These are phyloP conservation scores for Parascotia fuliginaria DNA, from an alignment of 2,888 invertebrate genomes.

Conservation along the genomic window DNA sequence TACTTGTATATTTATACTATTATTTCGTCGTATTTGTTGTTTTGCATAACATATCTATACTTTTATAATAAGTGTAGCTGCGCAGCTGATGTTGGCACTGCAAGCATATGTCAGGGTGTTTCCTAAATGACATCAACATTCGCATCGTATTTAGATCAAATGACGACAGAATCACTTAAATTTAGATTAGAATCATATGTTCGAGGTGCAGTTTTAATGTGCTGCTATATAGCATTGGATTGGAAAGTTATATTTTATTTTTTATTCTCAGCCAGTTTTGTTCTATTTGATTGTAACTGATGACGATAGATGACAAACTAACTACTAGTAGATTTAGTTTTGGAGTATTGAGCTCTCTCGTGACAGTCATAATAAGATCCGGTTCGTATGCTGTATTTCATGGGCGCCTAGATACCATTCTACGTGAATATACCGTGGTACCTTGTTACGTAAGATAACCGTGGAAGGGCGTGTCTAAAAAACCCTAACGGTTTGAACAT, in stretches of 20 bases:
- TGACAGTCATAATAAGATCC: too few species aligned
- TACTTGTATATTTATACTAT: too few species aligned
- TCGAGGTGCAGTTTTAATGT: neutral
- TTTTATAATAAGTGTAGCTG: neutral
- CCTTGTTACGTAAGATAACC: neutral
- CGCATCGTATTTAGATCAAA: slow-evolving; percentile 7
- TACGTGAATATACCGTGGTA: neutral
- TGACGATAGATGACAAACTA: too few species aligned
- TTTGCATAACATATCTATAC: too few species aligned
- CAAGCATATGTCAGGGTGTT: slow-evolving; percentile 11
- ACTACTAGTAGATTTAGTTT: too few species aligned
- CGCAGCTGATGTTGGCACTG: slow-evolving; percentile 14
- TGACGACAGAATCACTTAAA: slow-evolving; percentile 3
- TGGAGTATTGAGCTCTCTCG: too few species aligned
- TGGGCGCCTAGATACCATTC: neutral
- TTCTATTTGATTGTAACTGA: too few species aligned
- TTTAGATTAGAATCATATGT: slow-evolving; percentile 8
- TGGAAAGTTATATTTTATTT: too few species aligned
- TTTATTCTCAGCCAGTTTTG: too few species aligned
- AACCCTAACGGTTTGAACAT: neutral
- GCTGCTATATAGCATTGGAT: too few species aligned
- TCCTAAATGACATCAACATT: slow-evolving; percentile 16
- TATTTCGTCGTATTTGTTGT: too few species aligned
- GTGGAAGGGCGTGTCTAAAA: neutral
- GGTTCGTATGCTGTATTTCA: too few species aligned